phyloP scores from a whole-genome alignment of 2,888 invertebrate species.

The Catocala fraxini region DNA sequence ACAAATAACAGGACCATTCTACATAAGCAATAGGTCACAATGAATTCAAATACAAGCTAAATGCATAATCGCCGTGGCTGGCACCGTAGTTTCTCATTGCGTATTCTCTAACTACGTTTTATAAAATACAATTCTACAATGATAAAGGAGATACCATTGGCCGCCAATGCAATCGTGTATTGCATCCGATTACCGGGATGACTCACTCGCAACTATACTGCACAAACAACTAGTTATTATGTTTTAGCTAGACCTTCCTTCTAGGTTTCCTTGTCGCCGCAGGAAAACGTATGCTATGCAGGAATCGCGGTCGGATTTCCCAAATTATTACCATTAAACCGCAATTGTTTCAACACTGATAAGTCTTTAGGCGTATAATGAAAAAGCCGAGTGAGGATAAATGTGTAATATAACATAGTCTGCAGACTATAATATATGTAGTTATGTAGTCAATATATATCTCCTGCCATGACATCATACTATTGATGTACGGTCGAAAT shows the following conservation, averaged over 20 bases:
- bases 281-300: slow-evolving; percentile 20
- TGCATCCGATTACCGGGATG: slow-evolving; percentile 59
- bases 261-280: slow-evolving; percentile 14
- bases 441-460: no score
- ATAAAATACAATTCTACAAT: slow-evolving; percentile 14
- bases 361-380: no score
- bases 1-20: no score
- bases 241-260: slow-evolving; percentile 16
- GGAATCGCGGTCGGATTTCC: slow-evolving; percentile 26
- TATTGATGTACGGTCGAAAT: no score
- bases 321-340: slow-evolving; percentile 27
- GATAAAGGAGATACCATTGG: slow-evolving; percentile 3
- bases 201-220: slow-evolving; percentile 43
- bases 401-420: no score
- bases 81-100: no score
- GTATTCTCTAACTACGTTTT: not conserved
- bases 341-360: no score
- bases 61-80: not conserved
- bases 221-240: slow-evolving; percentile 1
- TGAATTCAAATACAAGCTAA: not conserved
- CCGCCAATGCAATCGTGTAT: slow-evolving; percentile 47
- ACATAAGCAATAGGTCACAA: no score
- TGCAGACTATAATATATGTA: no score
- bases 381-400: no score
- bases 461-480: no score